Percentiles rank a stretch among this genome's conserved stretches.
Evolutionary conservation across 1,140 invertebrate species (phyloP).

Genomic region (Muscidifurax raptorellus): DNA sequence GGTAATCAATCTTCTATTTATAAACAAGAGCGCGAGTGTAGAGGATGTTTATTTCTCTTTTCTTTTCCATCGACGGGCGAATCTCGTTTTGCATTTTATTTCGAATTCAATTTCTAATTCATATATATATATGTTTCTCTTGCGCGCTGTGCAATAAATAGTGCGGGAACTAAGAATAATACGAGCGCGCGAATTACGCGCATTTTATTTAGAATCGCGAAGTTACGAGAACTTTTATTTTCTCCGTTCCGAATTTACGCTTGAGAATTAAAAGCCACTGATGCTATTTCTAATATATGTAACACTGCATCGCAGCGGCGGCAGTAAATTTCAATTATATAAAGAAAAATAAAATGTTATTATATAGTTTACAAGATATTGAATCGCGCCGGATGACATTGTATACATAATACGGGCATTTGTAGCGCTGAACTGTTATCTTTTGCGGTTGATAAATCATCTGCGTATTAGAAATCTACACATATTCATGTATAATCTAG

Average conservation of each 20-base stretch:
- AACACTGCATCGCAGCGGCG: no score
- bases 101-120: no score
- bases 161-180: no score
- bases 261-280: no score
- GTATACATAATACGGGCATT: conserved; percentile 38
- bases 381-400: conserved; percentile 8
- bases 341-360: not conserved
- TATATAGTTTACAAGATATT: conserved; percentile 16
- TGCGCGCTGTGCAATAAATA: no score
- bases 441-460: conserved; percentile 22
- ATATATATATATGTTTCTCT: no score
- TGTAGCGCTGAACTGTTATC: conserved; percentile 11
- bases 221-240: not conserved
- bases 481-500: no score
- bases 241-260: not conserved
- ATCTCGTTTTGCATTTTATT: no score
- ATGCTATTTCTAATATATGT: no score
- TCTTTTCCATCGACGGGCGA: no score
- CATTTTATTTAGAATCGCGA: no score
- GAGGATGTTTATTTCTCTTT: not conserved
- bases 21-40: conserved; percentile 6
- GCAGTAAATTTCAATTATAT: not conserved
- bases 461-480: not conserved
- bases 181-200: no score
- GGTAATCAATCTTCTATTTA: conserved; percentile 45